Conservation (phyloP, 2,797 vertebrate genomes). For the Melanotaenia pygmaea region DNA sequence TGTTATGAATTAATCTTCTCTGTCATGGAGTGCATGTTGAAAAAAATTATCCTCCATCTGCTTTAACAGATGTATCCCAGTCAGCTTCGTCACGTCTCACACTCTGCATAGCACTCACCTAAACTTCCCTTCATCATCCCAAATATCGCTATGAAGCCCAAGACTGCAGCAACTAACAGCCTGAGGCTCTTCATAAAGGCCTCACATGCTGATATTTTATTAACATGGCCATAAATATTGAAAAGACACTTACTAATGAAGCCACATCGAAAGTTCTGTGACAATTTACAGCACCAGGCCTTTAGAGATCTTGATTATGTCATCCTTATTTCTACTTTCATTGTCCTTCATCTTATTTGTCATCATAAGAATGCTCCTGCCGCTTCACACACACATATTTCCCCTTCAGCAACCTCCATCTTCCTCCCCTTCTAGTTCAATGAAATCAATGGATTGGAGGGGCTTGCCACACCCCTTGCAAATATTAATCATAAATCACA, state of each 20-base stretch:
- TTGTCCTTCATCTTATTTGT: slow-evolving; percentile 53
- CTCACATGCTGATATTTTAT: slow-evolving; percentile 80
- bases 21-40: not conserved
- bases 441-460: slow-evolving; percentile 66
- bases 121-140: slow-evolving; percentile 48
- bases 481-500: slow-evolving; percentile 77
- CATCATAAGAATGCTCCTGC: slow-evolving; percentile 42
- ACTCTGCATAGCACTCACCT: slow-evolving; percentile 50
- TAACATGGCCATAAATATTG: slow-evolving; percentile 80
- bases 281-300: slow-evolving; percentile 62
- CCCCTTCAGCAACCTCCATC: slow-evolving; percentile 12
- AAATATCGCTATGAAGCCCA: slow-evolving; percentile 41
- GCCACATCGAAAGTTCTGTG: slow-evolving; percentile 65
- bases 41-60: slow-evolving; percentile 8
- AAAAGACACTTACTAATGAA: slow-evolving; percentile 81
- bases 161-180: slow-evolving; percentile 54
- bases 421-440: slow-evolving; percentile 19
- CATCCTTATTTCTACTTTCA: slow-evolving; percentile 45
- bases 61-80: not conserved
- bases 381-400: slow-evolving; percentile 27
- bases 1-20: not conserved
- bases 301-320: slow-evolving; percentile 53
- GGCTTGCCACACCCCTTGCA: slow-evolving; percentile 64
- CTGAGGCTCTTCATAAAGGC: slow-evolving; percentile 61
- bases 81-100: slow-evolving; percentile 27